Base-by-base conservation (phyloP, 2,888 invertebrate species). In the Eupithecia exiguata region DNA sequence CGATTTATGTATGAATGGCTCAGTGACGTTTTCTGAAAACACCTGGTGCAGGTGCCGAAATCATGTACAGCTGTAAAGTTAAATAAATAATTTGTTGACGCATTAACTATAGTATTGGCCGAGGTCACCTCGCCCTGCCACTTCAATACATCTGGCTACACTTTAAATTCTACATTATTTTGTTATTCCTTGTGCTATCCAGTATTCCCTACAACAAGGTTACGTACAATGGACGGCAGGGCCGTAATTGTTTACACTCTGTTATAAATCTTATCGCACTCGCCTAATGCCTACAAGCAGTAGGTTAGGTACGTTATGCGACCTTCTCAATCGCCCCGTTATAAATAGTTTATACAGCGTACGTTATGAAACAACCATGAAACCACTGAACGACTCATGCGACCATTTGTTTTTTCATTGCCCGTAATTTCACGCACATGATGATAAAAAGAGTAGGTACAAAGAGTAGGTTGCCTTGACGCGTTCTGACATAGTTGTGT, bases 401-500 rank as follows among this genome's bases (percentile, higher is more conserved):
- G 71, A 40, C 63, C 77, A 74, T 77, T 73, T 77, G 77, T 69
- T 62, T 75, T n/a, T 77, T 78, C 73, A 74, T 69, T 69, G 49
- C 70, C 63, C 65, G 75, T 74, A 69, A 74, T 75, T 79, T 74
- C 49, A 70, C 72, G 67, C 40, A 30, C 58, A 72, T 66, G 58
- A 69, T 78, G 75, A 74, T 77, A 74, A 74, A 74, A 75, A 72
- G 21, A 53, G 21, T 53, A 21, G 21, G 53, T 53, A 53, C 67
- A 75, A 78, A 75, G 72, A 84, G 82, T 86, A 83, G 81, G 84
- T 84, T 83, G 79, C 78, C 77, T 80, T 78, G 84, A 79, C 83
- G 84, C 81, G 84, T 87, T 88, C 85, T 88, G 88, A 89, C 90
- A 89, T 79, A 88, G 83, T 84, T 84, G 86, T 84, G 85, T 76